phyloP scores from a whole-genome alignment of 2,888 invertebrate genomes.

The Drosophila basisetae region DNA sequence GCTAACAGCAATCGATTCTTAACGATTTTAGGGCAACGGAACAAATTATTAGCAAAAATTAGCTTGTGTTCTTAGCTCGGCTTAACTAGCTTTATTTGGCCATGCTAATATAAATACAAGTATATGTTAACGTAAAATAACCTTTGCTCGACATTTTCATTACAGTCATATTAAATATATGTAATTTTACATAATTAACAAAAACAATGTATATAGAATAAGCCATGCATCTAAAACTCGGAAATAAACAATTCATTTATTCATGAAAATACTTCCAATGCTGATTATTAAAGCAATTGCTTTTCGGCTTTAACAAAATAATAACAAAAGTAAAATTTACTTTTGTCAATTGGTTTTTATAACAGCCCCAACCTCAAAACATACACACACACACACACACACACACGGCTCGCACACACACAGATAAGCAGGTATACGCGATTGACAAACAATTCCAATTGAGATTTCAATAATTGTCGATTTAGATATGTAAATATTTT shows the following conservation, averaged over 20 bases:
- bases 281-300: conserved; percentile 34
- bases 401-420: conserved; percentile 13
- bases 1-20: background rate
- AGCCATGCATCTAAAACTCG: background rate
- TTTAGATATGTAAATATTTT: conserved; percentile 83
- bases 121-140: background rate
- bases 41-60: background rate
- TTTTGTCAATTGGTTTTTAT: conserved; percentile 39
- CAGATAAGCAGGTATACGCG: conserved; percentile 19
- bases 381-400: conserved; percentile 27
- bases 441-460: conserved; percentile 77
- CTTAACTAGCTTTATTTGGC: background rate
- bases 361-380: conserved; percentile 29
- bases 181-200: background rate
- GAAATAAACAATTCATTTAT: background rate
- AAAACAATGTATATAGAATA: background rate
- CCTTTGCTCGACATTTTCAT: background rate
- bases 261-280: background rate
- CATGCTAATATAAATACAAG: background rate
- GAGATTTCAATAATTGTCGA: conserved; percentile 83
- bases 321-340: conserved; percentile 29
- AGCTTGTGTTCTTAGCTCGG: background rate
- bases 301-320: conserved; percentile 22
- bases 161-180: background rate
- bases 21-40: too few species aligned